Conservation (phyloP, 2,113 vertebrate species). For the Caranx ignobilis region DNA sequence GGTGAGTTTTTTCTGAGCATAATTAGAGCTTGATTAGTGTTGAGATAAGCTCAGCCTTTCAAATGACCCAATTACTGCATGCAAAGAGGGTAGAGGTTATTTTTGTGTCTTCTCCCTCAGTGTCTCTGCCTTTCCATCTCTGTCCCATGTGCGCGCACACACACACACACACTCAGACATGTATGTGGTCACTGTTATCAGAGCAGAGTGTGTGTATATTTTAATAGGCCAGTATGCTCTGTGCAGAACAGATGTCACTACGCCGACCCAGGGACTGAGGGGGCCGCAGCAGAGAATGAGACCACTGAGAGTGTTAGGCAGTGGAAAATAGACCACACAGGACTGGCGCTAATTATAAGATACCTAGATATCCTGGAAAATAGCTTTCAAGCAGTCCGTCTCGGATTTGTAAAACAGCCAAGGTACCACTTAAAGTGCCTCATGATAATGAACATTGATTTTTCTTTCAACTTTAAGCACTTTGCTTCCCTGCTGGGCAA, state of each 20-base stretch:
- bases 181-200: not conserved
- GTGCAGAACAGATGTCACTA: conserved; percentile 56
- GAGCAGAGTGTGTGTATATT: conserved; percentile 27
- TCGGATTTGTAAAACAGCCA: conserved; percentile 44
- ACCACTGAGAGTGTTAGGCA: conserved; percentile 12
- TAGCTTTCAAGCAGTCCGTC: conserved; percentile 18
- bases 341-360: conserved; percentile 45
- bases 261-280: not conserved
- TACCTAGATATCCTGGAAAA: conserved; percentile 38
- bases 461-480: conserved; percentile 48
- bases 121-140: conserved; percentile 8
- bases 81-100: conserved; percentile 76
- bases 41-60: conserved; percentile 80
- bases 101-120: conserved; percentile 47
- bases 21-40: conserved; percentile 82
- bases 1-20: conserved; percentile 69
- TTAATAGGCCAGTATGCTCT: conserved; percentile 52
- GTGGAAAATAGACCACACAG: conserved; percentile 36
- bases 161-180: conserved; percentile 11
- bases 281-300: conserved; percentile 10
- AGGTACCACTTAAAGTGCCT: conserved; percentile 33
- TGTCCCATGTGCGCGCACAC: not conserved
- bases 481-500: conserved; percentile 33
- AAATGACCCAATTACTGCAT: conserved; percentile 81
- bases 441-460: conserved; percentile 53